These are phyloP conservation scores for Muntiacus muntjak DNA, from an alignment of 2,113 vertebrate species.

Conservation along the genomic window DNA sequence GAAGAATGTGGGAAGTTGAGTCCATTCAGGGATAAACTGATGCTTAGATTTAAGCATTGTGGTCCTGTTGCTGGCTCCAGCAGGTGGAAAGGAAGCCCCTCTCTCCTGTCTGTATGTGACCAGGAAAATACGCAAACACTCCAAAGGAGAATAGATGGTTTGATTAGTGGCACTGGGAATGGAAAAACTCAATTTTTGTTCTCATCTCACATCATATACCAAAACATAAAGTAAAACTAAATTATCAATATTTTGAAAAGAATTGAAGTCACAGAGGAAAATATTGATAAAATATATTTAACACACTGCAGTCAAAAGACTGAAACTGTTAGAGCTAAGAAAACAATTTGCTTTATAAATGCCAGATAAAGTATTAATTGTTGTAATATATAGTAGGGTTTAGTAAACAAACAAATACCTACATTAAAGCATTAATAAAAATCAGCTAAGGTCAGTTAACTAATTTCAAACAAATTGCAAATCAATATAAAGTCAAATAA, in stretches of 20 bases:
- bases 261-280: not conserved
- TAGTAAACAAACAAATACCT: not conserved
- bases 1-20: not conserved
- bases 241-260: not conserved
- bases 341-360: not conserved
- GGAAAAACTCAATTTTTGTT: not conserved
- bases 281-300: not conserved
- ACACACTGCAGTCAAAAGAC: not conserved
- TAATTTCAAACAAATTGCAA: not conserved
- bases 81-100: not conserved
- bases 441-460: not conserved
- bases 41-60: not conserved
- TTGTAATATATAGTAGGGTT: not conserved
- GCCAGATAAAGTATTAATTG: not conserved
- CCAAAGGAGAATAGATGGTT: not conserved
- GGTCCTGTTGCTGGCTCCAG: not conserved
- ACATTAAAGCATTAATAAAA: not conserved
- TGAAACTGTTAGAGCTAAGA: not conserved
- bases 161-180: not conserved
- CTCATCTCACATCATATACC: not conserved
- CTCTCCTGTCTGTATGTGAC: not conserved
- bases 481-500: not conserved
- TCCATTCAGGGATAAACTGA: not conserved
- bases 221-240: not conserved
- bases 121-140: not conserved